These are phyloP conservation scores for Neuroterus valhalla DNA, from an alignment of 1,140 invertebrate species.

Conservation along the genomic window DNA sequence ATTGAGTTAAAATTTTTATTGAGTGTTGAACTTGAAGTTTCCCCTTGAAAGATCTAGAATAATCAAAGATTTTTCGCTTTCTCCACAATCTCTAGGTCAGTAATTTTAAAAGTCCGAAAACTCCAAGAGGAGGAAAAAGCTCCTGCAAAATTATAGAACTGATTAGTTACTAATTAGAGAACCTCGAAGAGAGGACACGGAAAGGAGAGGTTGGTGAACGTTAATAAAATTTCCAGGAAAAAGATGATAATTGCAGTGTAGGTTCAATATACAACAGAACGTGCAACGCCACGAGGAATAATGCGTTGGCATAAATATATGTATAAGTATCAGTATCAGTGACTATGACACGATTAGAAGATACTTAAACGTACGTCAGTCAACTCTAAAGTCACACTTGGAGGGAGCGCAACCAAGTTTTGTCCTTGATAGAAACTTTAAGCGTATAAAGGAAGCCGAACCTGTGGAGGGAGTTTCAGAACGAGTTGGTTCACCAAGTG, in stretches of 20 bases:
- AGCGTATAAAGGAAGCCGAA: slow-evolving; percentile 72
- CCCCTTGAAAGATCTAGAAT: background rate
- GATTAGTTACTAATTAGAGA: too few relatives aligned
- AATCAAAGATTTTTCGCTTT: background rate
- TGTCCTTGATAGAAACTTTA: slow-evolving; percentile 63
- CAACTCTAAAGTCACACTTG: too few relatives aligned
- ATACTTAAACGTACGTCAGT: slow-evolving; percentile 6
- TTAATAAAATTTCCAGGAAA: slow-evolving; percentile 21
- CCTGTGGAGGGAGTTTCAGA: slow-evolving; percentile 58
- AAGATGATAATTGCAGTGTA: background rate
- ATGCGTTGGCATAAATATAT: background rate
- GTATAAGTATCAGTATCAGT: background rate
- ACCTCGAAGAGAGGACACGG: background rate
- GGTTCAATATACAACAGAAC: background rate
- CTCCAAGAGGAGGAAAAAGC: background rate
- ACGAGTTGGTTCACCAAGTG: slow-evolving; percentile 40
- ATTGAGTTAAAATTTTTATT: too few relatives aligned
- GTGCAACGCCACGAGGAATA: slow-evolving; percentile 16
- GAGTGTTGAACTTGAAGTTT: too few relatives aligned
- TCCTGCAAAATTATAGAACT: too few relatives aligned
- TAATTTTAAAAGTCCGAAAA: background rate
- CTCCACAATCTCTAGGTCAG: background rate
- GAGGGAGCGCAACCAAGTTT: slow-evolving; percentile 50
- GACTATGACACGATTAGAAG: slow-evolving; percentile 23
- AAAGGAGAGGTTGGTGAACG: background rate